Conservation (phyloP, 2,797 vertebrate species). For the Poecilia picta region DNA sequence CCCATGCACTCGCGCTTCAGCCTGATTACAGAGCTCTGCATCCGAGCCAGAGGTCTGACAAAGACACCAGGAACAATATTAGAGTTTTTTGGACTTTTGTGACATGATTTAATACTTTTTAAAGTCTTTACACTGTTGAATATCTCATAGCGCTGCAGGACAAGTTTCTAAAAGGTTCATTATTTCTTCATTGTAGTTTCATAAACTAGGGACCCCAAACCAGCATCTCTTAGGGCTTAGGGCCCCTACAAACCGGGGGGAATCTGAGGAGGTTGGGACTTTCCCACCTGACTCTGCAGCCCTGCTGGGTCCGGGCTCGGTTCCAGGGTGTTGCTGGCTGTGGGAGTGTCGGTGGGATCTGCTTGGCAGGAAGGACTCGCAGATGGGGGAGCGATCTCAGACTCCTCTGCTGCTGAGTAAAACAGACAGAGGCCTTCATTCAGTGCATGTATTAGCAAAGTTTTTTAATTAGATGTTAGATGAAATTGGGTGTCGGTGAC, state of each 20-base stretch:
- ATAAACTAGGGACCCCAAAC: background rate
- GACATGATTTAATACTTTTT: background rate
- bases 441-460: background rate
- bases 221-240: background rate
- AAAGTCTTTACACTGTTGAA: background rate
- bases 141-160: background rate
- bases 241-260: too few relatives aligned
- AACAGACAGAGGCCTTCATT: constrained; percentile 6
- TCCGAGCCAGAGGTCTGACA: constrained; percentile 44
- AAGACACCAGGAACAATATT: background rate
- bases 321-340: constrained; percentile 66
- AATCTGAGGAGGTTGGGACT: background rate
- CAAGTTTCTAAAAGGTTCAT: too few relatives aligned
- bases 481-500: too few relatives aligned
- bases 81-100: background rate
- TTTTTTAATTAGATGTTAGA: too few relatives aligned
- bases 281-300: constrained; percentile 69
- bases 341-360: constrained; percentile 74
- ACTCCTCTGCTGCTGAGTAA: constrained; percentile 61
- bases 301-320: constrained; percentile 64
- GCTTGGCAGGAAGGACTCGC: constrained; percentile 76
- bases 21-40: constrained; percentile 27
- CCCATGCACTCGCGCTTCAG: constrained; percentile 26
- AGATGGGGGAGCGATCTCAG: constrained; percentile 58
- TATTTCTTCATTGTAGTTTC: too few relatives aligned